Percentiles rank a stretch among this genome's conserved stretches.
Evolutionary conservation across 2,113 vertebrate species (phyloP).

Genomic region (Spea bombifrons): DNA sequence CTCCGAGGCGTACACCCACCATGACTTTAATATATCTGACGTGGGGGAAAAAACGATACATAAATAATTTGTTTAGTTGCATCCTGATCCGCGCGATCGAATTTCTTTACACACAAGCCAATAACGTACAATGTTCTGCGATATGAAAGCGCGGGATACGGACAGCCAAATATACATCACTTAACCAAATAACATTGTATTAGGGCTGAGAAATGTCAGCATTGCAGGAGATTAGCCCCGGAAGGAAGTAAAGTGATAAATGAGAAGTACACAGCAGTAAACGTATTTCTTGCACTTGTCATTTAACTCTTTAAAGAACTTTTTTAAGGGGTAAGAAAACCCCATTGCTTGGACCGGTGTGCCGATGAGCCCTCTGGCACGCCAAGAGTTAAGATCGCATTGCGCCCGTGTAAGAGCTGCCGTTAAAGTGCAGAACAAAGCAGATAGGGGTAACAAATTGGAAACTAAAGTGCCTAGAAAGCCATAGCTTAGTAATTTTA

Average conservation of each 20-base stretch:
- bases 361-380: not conserved
- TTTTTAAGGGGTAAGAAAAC: not conserved
- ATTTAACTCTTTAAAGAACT: no score
- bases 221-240: not conserved
- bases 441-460: slow-evolving; percentile 12
- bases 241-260: slow-evolving; percentile 2
- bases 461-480: slow-evolving; percentile 17
- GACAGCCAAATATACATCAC: not conserved
- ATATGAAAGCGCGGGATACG: not conserved
- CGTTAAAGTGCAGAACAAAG: slow-evolving; percentile 1
- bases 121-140: not conserved
- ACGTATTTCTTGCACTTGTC: not conserved
- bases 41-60: not conserved
- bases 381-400: not conserved
- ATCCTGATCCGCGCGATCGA: not conserved
- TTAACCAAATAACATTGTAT: not conserved
- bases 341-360: not conserved
- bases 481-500: slow-evolving; percentile 10
- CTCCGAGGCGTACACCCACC: not conserved
- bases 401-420: not conserved
- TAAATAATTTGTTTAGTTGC: not conserved
- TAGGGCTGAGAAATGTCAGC: not conserved
- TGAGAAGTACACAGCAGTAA: not conserved
- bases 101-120: not conserved
- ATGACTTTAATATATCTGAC: not conserved